Evolutionary conservation across 2,113 vertebrate species (phyloP), one percentile per base, ranked within the genome.

Genomic region (Rhombomys opimus): DNA sequence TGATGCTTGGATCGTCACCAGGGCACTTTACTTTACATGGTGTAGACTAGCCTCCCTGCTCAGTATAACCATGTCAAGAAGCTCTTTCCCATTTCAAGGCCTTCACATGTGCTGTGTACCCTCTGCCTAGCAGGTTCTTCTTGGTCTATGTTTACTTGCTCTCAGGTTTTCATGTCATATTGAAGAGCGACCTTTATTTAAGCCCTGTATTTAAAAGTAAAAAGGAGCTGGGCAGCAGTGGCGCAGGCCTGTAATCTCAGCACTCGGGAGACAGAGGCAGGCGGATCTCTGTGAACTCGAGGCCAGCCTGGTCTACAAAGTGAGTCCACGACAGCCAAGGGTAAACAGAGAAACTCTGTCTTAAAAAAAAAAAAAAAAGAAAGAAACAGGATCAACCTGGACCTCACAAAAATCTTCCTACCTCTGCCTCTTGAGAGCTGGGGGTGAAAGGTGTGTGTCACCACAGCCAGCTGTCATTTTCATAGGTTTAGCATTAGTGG

Each of bases 161-260:
- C 46, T 73, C 38, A 72, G 46, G n/a, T 12, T 35, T 11, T n/a
- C 0, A 0, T 50, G 18, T 52, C 61, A 52, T 27, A 68, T 72
- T 52, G 67, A 77, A 59, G 23, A 94, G 38, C 38, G 63, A 95
- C 63, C 52, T 97, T 90, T 50, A 35, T 57, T 57, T 63, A 85
- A 25, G 32, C 22, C 65, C 23, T 91, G 41, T 41, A 46, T 85
- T 41, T 30, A 17, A 46, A 41, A 59, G 54, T 46, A 46, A 46
- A 82, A 61, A 38, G 4, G 20, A 35, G 35, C 7, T 35, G 59
- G 27, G 1, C 8, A 23, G 41, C 17, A 46, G 46, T 46, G 46
- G 46, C 5, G 46, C 46, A 46, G 46, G 46, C 46, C 46, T 46
- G 5, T 5, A 46, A 46, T 46, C 46, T 5, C 46, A 46, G 46